Evolutionary conservation across 1,140 invertebrate genomes (phyloP), one percentile per base, ranked within the genome.

Genomic region (Lepidurus packardi): DNA sequence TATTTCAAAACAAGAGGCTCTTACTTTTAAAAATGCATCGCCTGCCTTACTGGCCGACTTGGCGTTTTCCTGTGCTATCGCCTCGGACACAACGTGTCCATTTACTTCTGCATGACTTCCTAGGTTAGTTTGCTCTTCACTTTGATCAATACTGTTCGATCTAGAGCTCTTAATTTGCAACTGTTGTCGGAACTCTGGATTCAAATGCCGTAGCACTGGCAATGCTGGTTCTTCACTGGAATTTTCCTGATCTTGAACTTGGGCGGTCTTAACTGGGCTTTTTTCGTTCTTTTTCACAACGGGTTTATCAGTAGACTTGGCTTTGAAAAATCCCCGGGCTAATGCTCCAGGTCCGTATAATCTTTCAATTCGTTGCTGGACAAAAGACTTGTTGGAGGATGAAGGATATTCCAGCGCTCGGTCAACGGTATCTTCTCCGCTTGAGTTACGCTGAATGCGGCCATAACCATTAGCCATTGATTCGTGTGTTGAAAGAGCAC

Each of bases 361-460:
- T 78, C 93, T 87, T 82, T 96, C 94, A 1, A 96, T 93, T 47
- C 93, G 88, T 83, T 95, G 92, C 83, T 95, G 91, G 43, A 96
- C 94, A 80, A 95, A 93, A 44, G 93, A 95, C 77, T 86, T 86
- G 79, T 43, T 73, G 21, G 73, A 16, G 21, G 44, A 45, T 47
- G 45, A 42, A 73, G 76, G 24, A 73, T 73, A 34, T 24, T 77
- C 7, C 44, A 43, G 3, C 5, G 47, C n/a, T 73, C 42, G 43
- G 44, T 74, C 13, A 73, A 65, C 34, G 43, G 73, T 77, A 65
- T 44, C 42, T 53, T 53, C 43, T 74, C 47, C 74, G 77, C 74
- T 41, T 77, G 25, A 65, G 43, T 43, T 41, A 10, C 74, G 41
- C 75, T 76, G 41, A 43, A 74, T 24, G 43, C 43, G 74, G 43